Evolutionary conservation across 2,113 vertebrate genomes (phyloP).

Genomic region (Atrichornis clamosus): DNA sequence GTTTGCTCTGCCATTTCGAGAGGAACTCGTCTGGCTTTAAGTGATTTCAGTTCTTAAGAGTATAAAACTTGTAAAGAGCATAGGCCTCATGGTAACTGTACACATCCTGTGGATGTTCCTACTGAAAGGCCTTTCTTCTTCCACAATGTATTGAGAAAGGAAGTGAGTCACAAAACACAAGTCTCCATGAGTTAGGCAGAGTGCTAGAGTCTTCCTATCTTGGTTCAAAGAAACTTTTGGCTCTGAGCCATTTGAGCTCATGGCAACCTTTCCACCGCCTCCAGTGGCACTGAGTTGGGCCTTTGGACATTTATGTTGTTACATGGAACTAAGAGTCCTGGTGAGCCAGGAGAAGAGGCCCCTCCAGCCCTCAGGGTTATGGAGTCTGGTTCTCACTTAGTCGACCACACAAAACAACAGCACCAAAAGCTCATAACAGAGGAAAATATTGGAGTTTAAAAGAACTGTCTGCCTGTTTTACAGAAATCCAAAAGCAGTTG

Average conservation of each 20-base stretch:
- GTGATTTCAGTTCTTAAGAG: neutral
- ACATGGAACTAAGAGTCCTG: neutral
- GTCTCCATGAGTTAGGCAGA: neutral
- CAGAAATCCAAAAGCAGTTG: slow-evolving; percentile 24
- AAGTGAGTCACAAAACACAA: neutral
- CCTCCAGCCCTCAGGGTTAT: neutral
- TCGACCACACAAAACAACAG: neutral
- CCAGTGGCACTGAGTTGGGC: neutral
- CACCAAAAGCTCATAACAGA: neutral
- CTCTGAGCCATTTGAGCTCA: neutral
- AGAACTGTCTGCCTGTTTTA: neutral
- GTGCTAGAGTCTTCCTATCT: neutral
- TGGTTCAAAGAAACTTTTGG: neutral
- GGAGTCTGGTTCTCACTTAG: neutral
- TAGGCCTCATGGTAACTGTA: neutral
- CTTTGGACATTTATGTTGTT: neutral
- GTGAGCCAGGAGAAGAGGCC: neutral
- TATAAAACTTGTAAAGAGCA: neutral
- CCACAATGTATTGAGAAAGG: neutral
- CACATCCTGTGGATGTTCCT: neutral
- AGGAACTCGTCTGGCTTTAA: neutral
- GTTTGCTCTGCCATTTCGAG: neutral
- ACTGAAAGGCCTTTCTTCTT: neutral
- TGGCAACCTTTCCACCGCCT: neutral
- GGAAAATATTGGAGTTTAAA: neutral